phyloP scores from a whole-genome alignment of 1,140 invertebrate species.

The Tetraneura akinire region DNA sequence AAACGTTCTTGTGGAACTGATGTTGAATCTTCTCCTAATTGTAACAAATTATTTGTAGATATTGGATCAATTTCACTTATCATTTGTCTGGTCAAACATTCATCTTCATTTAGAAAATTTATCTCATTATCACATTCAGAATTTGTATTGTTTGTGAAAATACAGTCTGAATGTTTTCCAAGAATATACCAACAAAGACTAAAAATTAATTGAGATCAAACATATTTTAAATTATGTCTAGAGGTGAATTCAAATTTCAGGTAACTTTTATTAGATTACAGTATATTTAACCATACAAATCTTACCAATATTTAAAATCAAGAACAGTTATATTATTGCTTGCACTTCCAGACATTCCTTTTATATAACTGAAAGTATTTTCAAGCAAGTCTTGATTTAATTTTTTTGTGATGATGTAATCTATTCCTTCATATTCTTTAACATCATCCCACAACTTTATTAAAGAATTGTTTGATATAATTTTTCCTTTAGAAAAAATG shows the following conservation, averaged over 20 bases:
- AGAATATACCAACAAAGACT: slow-evolving; percentile 2
- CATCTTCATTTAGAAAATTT: neutral
- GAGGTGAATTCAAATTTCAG: no score
- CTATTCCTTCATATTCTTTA: neutral
- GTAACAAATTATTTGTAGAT: neutral
- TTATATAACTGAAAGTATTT: neutral
- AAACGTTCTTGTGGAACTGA: neutral
- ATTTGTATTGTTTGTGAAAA: neutral
- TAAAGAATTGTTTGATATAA: slow-evolving; percentile 20
- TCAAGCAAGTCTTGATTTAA: neutral
- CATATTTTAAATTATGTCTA: no score
- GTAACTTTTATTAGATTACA: no score
- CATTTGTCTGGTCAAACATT: neutral
- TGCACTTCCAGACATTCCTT: no score
- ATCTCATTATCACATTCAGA: neutral
- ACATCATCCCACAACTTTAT: neutral
- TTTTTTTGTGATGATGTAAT: slow-evolving; percentile 40
- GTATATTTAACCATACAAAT: no score
- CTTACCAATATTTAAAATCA: no score
- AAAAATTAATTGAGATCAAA: no score
- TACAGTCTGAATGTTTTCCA: neutral
- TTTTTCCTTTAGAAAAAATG: neutral
- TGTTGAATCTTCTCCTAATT: neutral
- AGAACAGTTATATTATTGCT: no score
- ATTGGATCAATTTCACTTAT: neutral